Percentiles rank a stretch among this genome's conserved stretches.
phyloP scores from a whole-genome alignment of 2,888 invertebrate species.

The Merodon equestris region DNA sequence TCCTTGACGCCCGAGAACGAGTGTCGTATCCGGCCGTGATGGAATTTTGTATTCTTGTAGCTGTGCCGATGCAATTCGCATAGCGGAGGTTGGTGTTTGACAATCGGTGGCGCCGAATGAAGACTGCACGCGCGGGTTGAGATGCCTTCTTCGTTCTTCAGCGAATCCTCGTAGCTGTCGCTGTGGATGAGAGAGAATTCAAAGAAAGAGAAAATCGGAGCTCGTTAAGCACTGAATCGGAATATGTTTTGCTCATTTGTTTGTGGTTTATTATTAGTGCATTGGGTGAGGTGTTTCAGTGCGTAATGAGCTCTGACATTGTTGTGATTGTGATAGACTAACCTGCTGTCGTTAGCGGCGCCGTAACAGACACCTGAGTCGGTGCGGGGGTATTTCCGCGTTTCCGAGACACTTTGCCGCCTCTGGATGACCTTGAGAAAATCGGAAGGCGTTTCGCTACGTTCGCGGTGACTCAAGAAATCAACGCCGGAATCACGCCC shows the following conservation, averaged over 20 bases:
- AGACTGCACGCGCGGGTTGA: constrained; percentile 63
- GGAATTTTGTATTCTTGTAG: constrained; percentile 76
- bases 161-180: constrained; percentile 90
- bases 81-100: constrained; percentile 39
- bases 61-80: constrained; percentile 71
- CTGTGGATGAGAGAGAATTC: constrained; percentile 74
- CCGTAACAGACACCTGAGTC: constrained; percentile 45
- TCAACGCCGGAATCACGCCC: constrained; percentile 90
- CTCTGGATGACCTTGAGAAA: constrained; percentile 72
- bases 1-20: constrained; percentile 79
- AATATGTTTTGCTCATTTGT: not conserved
- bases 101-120: constrained; percentile 70
- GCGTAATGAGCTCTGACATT: constrained; percentile 32
- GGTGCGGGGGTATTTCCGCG: constrained; percentile 58
- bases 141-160: constrained; percentile 80
- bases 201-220: constrained; percentile 14
- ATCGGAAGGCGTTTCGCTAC: constrained; percentile 76
- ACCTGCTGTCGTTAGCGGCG: constrained; percentile 76
- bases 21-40: constrained; percentile 76
- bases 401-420: constrained; percentile 65
- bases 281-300: constrained; percentile 14
- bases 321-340: constrained; percentile 33
- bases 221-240: constrained; percentile 18
- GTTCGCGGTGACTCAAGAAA: constrained; percentile 77
- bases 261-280: too few species aligned